phyloP scores from a whole-genome alignment of 2,113 vertebrate genomes.

The Ceyx melanurus region DNA sequence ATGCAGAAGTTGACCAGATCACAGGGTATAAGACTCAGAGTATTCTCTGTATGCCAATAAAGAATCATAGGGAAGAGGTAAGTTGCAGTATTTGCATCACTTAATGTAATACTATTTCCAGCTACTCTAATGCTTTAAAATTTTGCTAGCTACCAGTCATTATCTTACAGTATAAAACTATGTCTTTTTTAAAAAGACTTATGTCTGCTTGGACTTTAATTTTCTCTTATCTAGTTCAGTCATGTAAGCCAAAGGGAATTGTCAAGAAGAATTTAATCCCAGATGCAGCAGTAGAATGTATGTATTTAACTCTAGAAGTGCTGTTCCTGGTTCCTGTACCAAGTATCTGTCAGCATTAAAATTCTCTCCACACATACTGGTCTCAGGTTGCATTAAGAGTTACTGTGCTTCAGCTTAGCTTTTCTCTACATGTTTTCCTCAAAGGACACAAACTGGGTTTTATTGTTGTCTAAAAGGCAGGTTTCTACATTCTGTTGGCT shows the following conservation, averaged over 20 bases:
- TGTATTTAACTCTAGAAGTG: background rate
- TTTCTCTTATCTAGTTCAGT: slow-evolving; percentile 18
- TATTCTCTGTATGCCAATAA: slow-evolving; percentile 98
- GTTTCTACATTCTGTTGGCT: background rate
- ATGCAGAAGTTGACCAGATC: slow-evolving; percentile 96
- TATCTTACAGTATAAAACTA: background rate
- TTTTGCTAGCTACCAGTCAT: background rate
- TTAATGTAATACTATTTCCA: slow-evolving; percentile 11
- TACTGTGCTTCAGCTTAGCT: background rate
- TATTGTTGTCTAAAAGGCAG: background rate
- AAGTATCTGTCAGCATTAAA: background rate
- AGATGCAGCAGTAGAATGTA: background rate
- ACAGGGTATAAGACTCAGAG: slow-evolving; percentile 98
- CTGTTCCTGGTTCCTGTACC: background rate
- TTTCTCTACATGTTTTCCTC: background rate
- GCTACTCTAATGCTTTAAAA: background rate
- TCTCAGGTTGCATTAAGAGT: background rate
- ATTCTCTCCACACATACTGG: background rate
- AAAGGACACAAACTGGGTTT: background rate
- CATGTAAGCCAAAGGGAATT: slow-evolving; percentile 1
- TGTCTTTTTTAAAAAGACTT: background rate
- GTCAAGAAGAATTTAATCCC: background rate
- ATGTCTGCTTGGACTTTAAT: background rate
- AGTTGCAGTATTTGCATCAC: slow-evolving; percentile 24
- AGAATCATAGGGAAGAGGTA: slow-evolving; percentile 96